These are phyloP conservation scores for Philopedon plagiatum DNA, from an alignment of 2,888 invertebrate species.

Conservation along the genomic window DNA sequence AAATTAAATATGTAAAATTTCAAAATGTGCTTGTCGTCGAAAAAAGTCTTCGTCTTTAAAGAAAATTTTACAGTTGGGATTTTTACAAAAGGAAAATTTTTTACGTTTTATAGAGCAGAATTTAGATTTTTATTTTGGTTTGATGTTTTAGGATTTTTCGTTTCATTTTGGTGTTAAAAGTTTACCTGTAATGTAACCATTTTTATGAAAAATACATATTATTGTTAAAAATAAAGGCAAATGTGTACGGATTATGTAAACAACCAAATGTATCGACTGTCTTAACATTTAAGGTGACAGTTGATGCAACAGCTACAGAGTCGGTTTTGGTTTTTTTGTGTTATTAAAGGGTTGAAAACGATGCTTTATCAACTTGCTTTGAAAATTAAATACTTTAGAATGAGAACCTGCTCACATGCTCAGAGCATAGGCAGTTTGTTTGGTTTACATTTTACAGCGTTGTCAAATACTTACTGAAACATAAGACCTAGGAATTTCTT, in stretches of 20 bases:
- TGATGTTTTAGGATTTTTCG: slow-evolving; percentile 60
- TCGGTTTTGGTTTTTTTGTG: not conserved
- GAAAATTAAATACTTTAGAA: too few species aligned
- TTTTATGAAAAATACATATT: slow-evolving; percentile 31
- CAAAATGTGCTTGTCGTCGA: slow-evolving; percentile 34
- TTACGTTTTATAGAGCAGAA: slow-evolving; percentile 36
- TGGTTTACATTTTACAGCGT: too few species aligned
- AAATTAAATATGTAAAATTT: slow-evolving; percentile 1
- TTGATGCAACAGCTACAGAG: not conserved
- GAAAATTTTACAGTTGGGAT: slow-evolving; percentile 42
- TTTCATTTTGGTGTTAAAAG: slow-evolving; percentile 59
- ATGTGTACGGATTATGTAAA: slow-evolving; percentile 2
- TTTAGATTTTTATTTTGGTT: slow-evolving; percentile 54
- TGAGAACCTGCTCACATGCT: too few species aligned
- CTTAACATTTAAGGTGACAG: not conserved
- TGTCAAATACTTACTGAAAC: too few species aligned
- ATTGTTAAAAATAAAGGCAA: slow-evolving; percentile 17
- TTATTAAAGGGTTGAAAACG: not conserved
- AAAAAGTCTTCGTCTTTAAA: slow-evolving; percentile 37
- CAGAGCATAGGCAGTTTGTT: too few species aligned
- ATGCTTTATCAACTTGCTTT: too few species aligned
- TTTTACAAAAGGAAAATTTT: slow-evolving; percentile 15
- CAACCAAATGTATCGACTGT: not conserved
- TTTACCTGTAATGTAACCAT: slow-evolving; percentile 48
- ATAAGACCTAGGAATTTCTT: too few species aligned